Evolutionary conservation across 2,797 vertebrate species (phyloP), one percentile per base, ranked within the genome.

Genomic region (Eulemur albifrons): DNA sequence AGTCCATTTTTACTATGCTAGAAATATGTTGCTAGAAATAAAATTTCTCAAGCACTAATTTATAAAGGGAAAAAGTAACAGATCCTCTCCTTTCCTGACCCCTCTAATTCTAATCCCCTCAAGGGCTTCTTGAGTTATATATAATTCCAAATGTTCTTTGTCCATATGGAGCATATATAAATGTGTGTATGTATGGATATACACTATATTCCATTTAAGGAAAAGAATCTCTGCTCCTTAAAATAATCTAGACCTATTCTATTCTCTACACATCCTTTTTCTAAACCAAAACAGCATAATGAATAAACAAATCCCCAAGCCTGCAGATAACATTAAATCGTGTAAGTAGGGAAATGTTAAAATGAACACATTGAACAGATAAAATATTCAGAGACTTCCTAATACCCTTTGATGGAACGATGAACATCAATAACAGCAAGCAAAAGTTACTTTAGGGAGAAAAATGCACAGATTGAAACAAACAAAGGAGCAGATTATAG

Each of bases 41-140:
- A 11, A 94, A 88, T 93, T 88, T 94, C 67, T 88, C 92, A 82
- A 92, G 57, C 38, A 93, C 13, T 2, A 32, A 67, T 63, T 65
- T 52, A 75, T 94, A 94, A 81, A 94, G 32, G 27, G 17, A 90
- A 77, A 96, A 73, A 81, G 35, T 82, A 91, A 86, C 94, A 83
- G 25, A 96, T 73, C 13, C 25, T 69, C 21, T 91, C 52, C 84
- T 73, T 95, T 75, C 7, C 77, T 59, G 48, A 40, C 13, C 32
- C 17, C 4, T 65, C 38, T 95, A 77, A 88, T 88, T 90, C 61
- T 57, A 93, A 57, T 81, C 80, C 21, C 17, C 43, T 63, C 27
- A 87, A 79, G 48, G 52, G 77, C 40, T 92, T 90, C 48, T 50
- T 73, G 52, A 82, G 17, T 57, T 84, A 73, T 43, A 20, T 67